phyloP scores from a whole-genome alignment of 2,888 invertebrate genomes.

The Dicyrtomina minuta region DNA sequence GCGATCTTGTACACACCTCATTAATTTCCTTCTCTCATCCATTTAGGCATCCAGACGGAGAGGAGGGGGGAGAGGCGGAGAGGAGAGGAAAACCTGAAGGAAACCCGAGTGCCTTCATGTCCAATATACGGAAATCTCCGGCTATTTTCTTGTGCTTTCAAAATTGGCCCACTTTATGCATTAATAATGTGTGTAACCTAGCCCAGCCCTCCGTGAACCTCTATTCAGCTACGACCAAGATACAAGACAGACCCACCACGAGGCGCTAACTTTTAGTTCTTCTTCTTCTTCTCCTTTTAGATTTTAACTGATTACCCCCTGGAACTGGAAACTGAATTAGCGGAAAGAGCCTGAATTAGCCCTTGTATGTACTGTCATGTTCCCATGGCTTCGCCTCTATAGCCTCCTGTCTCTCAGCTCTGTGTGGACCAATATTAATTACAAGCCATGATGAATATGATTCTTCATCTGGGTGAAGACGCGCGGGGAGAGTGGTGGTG shows the following conservation, averaged over 20 bases:
- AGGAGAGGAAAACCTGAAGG: not conserved
- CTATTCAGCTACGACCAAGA: too few relatives aligned
- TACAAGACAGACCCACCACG: not conserved
- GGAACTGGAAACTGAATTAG: not conserved
- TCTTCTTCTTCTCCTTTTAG: not conserved
- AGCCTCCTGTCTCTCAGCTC: not conserved
- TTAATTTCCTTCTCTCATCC: slow-evolving; percentile 44
- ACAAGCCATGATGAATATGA: slow-evolving; percentile 23
- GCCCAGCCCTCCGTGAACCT: not conserved
- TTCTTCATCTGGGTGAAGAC: not conserved
- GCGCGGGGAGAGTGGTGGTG: not conserved
- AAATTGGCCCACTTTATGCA: too few relatives aligned
- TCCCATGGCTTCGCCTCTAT: slow-evolving; percentile 4
- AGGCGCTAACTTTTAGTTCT: slow-evolving; percentile 2
- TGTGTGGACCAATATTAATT: slow-evolving; percentile 15
- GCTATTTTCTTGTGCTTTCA: slow-evolving; percentile 1
- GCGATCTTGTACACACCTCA: slow-evolving; percentile 51
- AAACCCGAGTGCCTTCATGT: slow-evolving; percentile 3
- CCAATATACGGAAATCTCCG: not conserved
- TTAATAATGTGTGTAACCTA: too few relatives aligned
- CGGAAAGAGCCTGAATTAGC: too few relatives aligned
- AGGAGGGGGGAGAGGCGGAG: not conserved
- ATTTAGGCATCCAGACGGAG: not conserved
- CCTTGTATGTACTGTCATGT: too few relatives aligned
- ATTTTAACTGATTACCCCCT: slow-evolving; percentile 10